phyloP scores from a whole-genome alignment of 1,140 invertebrate species.

The Tetraneura akinire region DNA sequence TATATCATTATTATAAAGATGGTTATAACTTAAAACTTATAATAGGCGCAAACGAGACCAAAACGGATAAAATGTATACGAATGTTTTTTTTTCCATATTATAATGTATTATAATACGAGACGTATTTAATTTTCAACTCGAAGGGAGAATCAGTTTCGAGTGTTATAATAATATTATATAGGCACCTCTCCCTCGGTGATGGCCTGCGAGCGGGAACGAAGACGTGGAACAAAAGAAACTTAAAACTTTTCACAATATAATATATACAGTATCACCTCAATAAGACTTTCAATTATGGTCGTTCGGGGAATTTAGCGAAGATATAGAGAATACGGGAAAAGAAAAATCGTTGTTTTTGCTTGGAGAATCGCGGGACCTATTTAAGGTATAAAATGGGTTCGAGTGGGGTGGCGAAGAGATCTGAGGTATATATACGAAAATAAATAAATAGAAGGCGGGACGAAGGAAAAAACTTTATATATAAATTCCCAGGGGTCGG shows the following conservation, averaged over 20 bases:
- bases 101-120: neutral
- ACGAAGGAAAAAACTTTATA: conserved; percentile 33
- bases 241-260: conserved; percentile 39
- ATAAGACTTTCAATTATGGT: conserved; percentile 49
- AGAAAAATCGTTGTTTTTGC: conserved; percentile 48
- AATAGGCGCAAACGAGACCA: too few relatives aligned
- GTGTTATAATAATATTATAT: neutral
- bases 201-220: neutral
- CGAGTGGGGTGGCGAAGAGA: neutral
- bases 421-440: neutral
- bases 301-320: conserved; percentile 42
- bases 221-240: conserved; percentile 29
- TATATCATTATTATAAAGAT: too few relatives aligned
- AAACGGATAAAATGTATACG: too few relatives aligned
- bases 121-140: conserved; percentile 13
- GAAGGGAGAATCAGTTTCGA: conserved; percentile 27
- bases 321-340: conserved; percentile 25
- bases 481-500: conserved; percentile 41
- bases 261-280: conserved; percentile 36
- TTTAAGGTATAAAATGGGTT: conserved; percentile 42
- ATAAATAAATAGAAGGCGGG: neutral
- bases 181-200: neutral
- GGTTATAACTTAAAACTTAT: too few relatives aligned
- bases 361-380: conserved; percentile 38
- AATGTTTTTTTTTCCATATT: neutral